Evolutionary conservation across 2,113 vertebrate species (phyloP), one percentile per base, ranked within the genome.

Genomic region (Anhinga rufa): DNA sequence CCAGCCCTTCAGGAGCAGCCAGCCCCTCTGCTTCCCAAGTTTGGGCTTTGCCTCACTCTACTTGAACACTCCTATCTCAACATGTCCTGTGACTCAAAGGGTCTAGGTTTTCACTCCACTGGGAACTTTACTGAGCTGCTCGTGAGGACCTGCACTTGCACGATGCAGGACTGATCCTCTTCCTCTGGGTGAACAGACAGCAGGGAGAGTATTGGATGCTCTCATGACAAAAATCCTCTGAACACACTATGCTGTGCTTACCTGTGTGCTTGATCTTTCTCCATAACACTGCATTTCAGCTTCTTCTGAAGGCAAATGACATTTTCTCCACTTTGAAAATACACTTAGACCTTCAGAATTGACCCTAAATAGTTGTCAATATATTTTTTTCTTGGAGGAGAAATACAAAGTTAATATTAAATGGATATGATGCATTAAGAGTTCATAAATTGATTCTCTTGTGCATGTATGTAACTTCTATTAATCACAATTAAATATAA

Each of bases 21-120:
- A 52, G 9, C 0, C 4, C 5, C 21, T 31, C 16, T 60, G 11
- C 9, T 77, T 7, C 31, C 17, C 10, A 5, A n/a, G 9, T 17
- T 14, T 36, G 14, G 6, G 1, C 4, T 86, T 60, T 65, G 26
- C 5, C 22, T 49, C 26, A 10, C 48, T 24, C 44, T 7, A 5
- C 18, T 46, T 81, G 32, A 48, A 14, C 26, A 19, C 9, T 54
- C 12, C 11, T 36, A 10, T 9, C 17, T 16, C 8, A 77, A 31
- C 15, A 20, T 1, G 4, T 17, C 4, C 22, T 54, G 6, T 42
- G 22, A 3, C 5, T 36, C 12, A 14, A 14, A 0, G 1, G 6
- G 4, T n/a, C 8, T 14, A 7, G 9, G 3, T 40, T 14, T 55
- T 65, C 21, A 31, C 4, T 9, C 8, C 3, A 8, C 5, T 29